A percentile compares a stretch with the other conserved stretches of the same genome.
Conservation (phyloP, 92 coral and sea anemone species). For the Scolanthus callimorphus region DNA sequence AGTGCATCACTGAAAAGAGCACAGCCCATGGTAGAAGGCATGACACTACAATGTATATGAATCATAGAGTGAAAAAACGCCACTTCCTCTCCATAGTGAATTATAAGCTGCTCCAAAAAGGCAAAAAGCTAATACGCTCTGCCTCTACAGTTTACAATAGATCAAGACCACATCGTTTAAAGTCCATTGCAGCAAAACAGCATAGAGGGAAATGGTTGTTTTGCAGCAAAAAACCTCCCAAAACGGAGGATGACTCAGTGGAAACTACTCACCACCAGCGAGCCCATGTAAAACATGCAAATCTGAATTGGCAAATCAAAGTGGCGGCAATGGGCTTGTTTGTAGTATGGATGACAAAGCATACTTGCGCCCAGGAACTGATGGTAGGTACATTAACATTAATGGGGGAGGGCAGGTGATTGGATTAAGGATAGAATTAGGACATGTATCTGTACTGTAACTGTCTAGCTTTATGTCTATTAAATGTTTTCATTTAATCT, state of each 20-base stretch:
- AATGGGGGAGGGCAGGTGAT: no score
- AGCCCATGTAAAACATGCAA: slow-evolving; percentile 50
- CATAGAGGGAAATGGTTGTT: slow-evolving; percentile 53
- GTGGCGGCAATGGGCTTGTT: no score
- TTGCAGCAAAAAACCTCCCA: slow-evolving; percentile 57
- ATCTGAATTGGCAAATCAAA: slow-evolving; percentile 19
- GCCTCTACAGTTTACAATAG: slow-evolving; percentile 52
- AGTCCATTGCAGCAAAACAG: slow-evolving; percentile 41
- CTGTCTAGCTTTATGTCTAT: no score
- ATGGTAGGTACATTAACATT: no score
- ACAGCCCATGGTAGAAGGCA: slow-evolving; percentile 47
- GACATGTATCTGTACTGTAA: no score
- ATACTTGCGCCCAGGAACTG: no score
- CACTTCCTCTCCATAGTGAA: slow-evolving; percentile 50
- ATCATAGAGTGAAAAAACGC: slow-evolving; percentile 58
- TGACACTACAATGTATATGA: slow-evolving; percentile 46
- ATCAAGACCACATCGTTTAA: slow-evolving; percentile 42
- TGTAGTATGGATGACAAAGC: no score
- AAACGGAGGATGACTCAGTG: slow-evolving; percentile 30
- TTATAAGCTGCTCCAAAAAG: slow-evolving; percentile 25
- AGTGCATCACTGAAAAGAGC: slow-evolving; percentile 21
- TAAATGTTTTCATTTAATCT: no score
- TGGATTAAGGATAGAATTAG: no score
- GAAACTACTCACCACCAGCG: slow-evolving; percentile 54
- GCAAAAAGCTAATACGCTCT: slow-evolving; percentile 53